Conservation (phyloP, 2,888 invertebrate genomes). For the Tortricodes alternella region DNA sequence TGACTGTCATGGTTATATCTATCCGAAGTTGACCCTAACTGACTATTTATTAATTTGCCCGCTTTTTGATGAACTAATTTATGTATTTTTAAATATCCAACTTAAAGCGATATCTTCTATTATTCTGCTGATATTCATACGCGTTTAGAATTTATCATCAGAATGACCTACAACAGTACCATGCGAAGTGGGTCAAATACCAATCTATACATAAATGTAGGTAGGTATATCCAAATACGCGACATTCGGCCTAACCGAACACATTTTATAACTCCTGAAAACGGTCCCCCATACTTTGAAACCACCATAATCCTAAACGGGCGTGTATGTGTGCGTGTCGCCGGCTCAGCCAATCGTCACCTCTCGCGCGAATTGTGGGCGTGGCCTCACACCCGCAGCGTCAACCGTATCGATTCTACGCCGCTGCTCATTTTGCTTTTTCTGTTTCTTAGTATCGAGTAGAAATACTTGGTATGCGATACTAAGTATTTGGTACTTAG, state of each 20-base stretch:
- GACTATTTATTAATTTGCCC: no score
- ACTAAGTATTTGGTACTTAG: no score
- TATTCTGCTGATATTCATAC: no score
- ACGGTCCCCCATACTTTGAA: slow-evolving; percentile 25
- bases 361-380: slow-evolving; percentile 76
- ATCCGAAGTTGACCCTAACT: no score
- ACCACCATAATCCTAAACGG: slow-evolving; percentile 15
- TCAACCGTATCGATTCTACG: slow-evolving; percentile 55
- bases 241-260: no score
- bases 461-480: neutral
- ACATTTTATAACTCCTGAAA: slow-evolving; percentile 27
- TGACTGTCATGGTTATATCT: no score
- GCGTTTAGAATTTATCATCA: neutral
- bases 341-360: slow-evolving; percentile 75
- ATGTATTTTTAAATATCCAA: no score
- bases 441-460: neutral
- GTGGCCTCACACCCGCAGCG: slow-evolving; percentile 65
- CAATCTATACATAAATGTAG: neutral
- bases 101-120: no score
- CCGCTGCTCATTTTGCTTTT: slow-evolving; percentile 41
- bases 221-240: neutral
- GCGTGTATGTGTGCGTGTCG: slow-evolving; percentile 39
- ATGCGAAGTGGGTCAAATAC: neutral
- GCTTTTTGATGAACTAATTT: no score
- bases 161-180: neutral